phyloP scores from a whole-genome alignment of 2,888 invertebrate genomes.

The Trisateles emortualis region DNA sequence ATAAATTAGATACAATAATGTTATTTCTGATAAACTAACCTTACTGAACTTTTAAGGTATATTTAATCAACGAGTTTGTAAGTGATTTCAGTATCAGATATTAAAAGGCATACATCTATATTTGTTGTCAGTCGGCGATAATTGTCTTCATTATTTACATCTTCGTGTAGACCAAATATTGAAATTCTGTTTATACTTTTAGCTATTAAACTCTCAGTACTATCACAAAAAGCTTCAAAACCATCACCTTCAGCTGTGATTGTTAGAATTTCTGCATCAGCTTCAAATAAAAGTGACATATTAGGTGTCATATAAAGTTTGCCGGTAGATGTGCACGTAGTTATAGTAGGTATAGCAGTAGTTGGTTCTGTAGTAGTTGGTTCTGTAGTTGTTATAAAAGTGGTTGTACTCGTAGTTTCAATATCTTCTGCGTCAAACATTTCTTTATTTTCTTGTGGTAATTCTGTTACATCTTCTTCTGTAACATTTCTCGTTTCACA shows the following conservation, averaged over 20 bases:
- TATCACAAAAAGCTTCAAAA: constrained; percentile 59
- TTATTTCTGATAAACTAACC: too few relatives aligned
- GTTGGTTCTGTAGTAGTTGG: neutral
- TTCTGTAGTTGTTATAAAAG: constrained; percentile 1
- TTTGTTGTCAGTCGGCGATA: constrained; percentile 49
- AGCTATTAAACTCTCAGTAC: constrained; percentile 16
- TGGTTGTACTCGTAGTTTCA: constrained; percentile 9
- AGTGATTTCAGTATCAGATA: constrained; percentile 38
- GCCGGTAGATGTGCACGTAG: constrained; percentile 61
- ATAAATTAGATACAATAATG: too few relatives aligned
- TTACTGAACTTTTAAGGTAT: too few relatives aligned
- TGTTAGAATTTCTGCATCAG: constrained; percentile 54
- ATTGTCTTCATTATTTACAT: constrained; percentile 76
- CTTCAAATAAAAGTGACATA: constrained; percentile 59
- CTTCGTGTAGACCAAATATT: constrained; percentile 70
- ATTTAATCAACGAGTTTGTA: constrained; percentile 27
- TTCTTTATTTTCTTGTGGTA: constrained; percentile 14
- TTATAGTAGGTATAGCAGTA: constrained; percentile 8
- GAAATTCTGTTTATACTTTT: constrained; percentile 56
- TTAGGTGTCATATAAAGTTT: constrained; percentile 60
- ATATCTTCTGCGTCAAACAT: constrained; percentile 11
- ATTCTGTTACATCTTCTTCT: constrained; percentile 9
- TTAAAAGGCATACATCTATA: constrained; percentile 65
- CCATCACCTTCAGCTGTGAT: constrained; percentile 60
- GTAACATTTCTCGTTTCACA: constrained; percentile 52